phyloP scores from a whole-genome alignment of 2,797 vertebrate genomes.

The Neosilurus mollespiculum region DNA sequence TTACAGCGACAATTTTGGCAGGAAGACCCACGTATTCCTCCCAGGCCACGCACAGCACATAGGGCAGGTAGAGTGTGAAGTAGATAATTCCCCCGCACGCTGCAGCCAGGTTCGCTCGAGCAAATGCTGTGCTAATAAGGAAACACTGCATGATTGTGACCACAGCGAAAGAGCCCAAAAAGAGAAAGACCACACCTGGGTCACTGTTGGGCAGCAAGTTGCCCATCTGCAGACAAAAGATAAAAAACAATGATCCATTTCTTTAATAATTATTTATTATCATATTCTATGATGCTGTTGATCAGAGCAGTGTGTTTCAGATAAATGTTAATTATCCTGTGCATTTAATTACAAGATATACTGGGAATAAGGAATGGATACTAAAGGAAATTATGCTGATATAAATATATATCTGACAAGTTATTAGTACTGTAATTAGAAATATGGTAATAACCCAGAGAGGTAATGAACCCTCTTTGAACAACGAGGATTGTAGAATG shows the following conservation, averaged over 20 bases:
- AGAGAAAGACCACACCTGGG: slow-evolving; percentile 88
- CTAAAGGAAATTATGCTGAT: neutral
- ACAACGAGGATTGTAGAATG: neutral
- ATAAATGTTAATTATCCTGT: neutral
- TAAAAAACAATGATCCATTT: neutral
- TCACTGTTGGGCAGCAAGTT: slow-evolving; percentile 96
- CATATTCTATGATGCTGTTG: neutral
- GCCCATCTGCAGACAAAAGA: slow-evolving; percentile 76
- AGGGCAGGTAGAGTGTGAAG: slow-evolving; percentile 95
- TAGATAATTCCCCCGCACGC: slow-evolving; percentile 97
- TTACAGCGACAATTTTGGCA: slow-evolving; percentile 87
- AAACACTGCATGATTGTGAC: slow-evolving; percentile 98
- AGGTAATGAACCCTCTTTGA: neutral
- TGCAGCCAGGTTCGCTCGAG: slow-evolving; percentile 92
- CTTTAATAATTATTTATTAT: neutral
- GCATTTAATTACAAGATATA: neutral
- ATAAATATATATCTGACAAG: neutral
- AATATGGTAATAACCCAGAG: neutral
- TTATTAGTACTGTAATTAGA: neutral
- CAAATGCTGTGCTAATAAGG: slow-evolving; percentile 93
- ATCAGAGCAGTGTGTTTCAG: neutral
- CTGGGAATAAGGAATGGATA: neutral
- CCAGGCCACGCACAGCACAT: slow-evolving; percentile 94
- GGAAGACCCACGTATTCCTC: slow-evolving; percentile 88
- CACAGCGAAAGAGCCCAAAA: slow-evolving; percentile 85